phyloP scores from a whole-genome alignment of 2,113 vertebrate species.

The Phyllostomus hastatus region DNA sequence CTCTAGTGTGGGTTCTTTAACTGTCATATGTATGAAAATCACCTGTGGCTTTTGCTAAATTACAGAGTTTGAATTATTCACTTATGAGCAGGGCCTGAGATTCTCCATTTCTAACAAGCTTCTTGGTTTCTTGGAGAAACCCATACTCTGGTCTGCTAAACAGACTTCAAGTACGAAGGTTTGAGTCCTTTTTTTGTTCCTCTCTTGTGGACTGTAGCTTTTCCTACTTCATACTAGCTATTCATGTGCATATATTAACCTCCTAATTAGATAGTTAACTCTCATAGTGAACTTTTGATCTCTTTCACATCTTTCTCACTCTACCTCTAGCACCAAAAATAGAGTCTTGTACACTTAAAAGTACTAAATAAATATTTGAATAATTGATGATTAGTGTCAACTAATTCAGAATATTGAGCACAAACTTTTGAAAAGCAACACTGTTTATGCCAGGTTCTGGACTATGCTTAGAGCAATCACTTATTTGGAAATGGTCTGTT shows the following conservation, averaged over 20 bases:
- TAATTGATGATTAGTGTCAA: constrained; percentile 18
- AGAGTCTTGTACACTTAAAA: background rate
- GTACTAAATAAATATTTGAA: constrained; percentile 41
- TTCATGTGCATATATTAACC: background rate
- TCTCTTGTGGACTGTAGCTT: background rate
- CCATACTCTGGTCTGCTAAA: background rate
- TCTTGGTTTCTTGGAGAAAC: background rate
- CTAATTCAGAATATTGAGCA: constrained; percentile 27
- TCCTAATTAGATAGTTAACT: constrained; percentile 15
- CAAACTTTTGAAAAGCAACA: constrained; percentile 32
- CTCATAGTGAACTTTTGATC: background rate
- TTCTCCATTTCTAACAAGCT: constrained; percentile 7
- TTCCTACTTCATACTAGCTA: background rate
- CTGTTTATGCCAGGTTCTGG: constrained; percentile 4
- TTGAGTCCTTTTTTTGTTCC: background rate
- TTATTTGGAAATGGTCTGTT: constrained; percentile 43
- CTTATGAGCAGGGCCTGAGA: background rate
- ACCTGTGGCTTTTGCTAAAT: background rate
- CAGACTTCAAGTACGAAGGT: background rate
- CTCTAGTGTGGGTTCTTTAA: background rate
- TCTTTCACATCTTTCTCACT: constrained; percentile 2
- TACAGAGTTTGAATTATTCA: background rate
- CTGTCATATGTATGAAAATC: background rate
- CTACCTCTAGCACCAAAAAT: background rate
- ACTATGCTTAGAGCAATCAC: constrained; percentile 7